phyloP scores from a whole-genome alignment of 2,797 vertebrate species.

The Hylomyscus alleni region DNA sequence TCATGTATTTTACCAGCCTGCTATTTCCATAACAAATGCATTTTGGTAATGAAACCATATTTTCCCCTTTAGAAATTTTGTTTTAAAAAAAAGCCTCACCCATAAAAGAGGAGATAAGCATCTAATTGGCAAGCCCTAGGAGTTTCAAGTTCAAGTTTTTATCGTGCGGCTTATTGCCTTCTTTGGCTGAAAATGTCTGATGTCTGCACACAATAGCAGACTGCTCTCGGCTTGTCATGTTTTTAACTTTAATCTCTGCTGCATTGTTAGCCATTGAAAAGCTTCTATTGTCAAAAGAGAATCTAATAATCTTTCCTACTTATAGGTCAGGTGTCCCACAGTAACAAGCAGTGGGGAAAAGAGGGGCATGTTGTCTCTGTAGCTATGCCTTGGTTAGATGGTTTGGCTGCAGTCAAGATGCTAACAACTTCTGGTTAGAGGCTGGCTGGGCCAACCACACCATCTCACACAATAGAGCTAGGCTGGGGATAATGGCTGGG shows the following conservation, averaged over 20 bases:
- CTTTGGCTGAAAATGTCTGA: slow-evolving; percentile 77
- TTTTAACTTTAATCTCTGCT: slow-evolving; percentile 85
- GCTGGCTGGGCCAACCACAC: slow-evolving; percentile 75
- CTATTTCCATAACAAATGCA: slow-evolving; percentile 67
- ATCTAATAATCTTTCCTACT: slow-evolving; percentile 85
- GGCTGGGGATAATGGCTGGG: slow-evolving; percentile 66
- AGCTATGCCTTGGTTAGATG: slow-evolving; percentile 59
- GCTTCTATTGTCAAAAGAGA: slow-evolving; percentile 84
- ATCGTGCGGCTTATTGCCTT: slow-evolving; percentile 42
- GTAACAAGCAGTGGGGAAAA: slow-evolving; percentile 84
- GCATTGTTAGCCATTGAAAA: slow-evolving; percentile 85
- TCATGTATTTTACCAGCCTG: slow-evolving; percentile 51
- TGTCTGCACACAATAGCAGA: slow-evolving; percentile 82
- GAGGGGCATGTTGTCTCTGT: slow-evolving; percentile 78
- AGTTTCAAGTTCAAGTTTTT: slow-evolving; percentile 69
- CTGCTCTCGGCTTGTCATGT: slow-evolving; percentile 76
- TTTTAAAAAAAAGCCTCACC: slow-evolving; percentile 69
- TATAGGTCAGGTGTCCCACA: slow-evolving; percentile 82
- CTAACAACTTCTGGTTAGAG: slow-evolving; percentile 78
- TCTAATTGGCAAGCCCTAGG: slow-evolving; percentile 73
- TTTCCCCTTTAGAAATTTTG: slow-evolving; percentile 77
- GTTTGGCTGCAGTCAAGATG: slow-evolving; percentile 77
- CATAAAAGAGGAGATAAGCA: slow-evolving; percentile 72
- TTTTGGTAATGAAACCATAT: slow-evolving; percentile 73
- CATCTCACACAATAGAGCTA: slow-evolving; percentile 75